Evolutionary conservation across 2,113 vertebrate genomes (phyloP).

Genomic region (Dinomys branickii): DNA sequence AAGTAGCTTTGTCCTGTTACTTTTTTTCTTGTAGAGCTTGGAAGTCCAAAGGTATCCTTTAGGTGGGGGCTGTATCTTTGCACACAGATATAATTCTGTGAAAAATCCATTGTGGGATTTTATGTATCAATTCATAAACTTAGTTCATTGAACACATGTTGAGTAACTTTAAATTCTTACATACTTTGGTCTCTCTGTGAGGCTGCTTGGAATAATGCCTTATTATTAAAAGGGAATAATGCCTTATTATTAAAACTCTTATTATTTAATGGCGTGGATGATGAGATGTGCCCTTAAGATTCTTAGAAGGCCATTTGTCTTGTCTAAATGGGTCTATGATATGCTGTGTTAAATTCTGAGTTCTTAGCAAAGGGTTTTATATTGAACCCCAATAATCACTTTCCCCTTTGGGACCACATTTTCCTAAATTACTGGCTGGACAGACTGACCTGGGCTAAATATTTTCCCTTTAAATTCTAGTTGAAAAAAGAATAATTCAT

Average conservation of each 20-base stretch:
- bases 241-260: not conserved
- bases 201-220: not conserved
- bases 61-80: not conserved
- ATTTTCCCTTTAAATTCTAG: conserved; percentile 28
- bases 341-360: not conserved
- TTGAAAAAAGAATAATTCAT: not conserved
- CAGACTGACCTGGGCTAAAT: not conserved
- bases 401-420: not conserved
- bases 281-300: not conserved
- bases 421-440: not conserved
- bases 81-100: not conserved
- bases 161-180: not conserved
- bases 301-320: not conserved
- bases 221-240: too few species aligned
- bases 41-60: not conserved
- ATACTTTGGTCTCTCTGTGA: not conserved
- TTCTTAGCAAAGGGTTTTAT: not conserved
- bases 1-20: not conserved
- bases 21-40: not conserved
- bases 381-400: not conserved
- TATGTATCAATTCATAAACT: not conserved
- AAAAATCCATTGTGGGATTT: not conserved
- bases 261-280: not conserved
- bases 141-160: not conserved
- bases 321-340: not conserved